Evolutionary conservation across 2,113 vertebrate species (phyloP).

Genomic region (Mellivora capensis): DNA sequence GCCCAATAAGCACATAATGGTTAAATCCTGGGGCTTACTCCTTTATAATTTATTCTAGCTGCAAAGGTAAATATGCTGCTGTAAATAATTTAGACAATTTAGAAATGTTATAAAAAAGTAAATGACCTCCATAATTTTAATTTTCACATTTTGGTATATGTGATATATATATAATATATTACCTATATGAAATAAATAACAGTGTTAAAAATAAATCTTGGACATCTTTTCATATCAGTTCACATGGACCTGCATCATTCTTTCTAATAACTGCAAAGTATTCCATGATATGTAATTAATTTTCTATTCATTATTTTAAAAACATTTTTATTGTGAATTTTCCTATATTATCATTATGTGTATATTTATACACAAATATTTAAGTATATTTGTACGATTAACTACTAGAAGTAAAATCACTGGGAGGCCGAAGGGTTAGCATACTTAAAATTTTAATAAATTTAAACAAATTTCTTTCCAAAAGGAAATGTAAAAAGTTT

Average conservation of each 20-base stretch:
- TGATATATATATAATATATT: not conserved
- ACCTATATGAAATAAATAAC: not conserved
- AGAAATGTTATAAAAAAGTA: conserved; percentile 12
- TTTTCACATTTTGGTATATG: not conserved
- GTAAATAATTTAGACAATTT: not conserved
- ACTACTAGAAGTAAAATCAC: not conserved
- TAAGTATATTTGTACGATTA: not conserved
- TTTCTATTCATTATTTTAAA: not conserved
- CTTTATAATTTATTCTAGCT: conserved; percentile 5
- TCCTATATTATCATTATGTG: not conserved
- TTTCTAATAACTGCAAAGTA: not conserved
- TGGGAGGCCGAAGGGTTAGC: not conserved
- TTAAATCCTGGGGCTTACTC: not conserved
- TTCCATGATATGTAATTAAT: not conserved
- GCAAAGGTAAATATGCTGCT: not conserved
- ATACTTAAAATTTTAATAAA: not conserved
- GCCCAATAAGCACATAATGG: not conserved
- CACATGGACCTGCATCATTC: not conserved
- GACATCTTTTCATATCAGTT: not conserved
- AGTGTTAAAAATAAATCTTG: not conserved
- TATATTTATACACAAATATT: not conserved
- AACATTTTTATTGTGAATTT: not conserved
- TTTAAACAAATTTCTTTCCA: not conserved
- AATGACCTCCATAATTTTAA: not conserved
- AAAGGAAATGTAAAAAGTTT: not conserved